phyloP scores from a whole-genome alignment of 1,140 invertebrate genomes.

The Myzus persicae region DNA sequence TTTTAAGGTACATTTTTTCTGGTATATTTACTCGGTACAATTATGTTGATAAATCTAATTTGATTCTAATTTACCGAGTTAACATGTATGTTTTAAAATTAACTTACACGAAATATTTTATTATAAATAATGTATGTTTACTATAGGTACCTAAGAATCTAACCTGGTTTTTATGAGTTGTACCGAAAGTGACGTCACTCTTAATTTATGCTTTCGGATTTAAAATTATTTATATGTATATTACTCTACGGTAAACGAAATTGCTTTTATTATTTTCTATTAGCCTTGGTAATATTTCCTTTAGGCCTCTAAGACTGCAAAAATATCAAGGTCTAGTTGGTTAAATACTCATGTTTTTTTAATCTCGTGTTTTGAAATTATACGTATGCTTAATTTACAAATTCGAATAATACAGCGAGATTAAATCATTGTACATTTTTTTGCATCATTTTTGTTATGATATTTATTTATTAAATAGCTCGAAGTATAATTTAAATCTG shows the following conservation, averaged over 20 bases:
- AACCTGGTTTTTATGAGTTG: neutral
- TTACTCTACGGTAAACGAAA: neutral
- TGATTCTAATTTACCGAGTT: neutral
- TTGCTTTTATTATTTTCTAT: conserved; percentile 39
- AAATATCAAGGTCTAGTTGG: conserved; percentile 4
- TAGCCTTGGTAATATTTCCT: conserved; percentile 32
- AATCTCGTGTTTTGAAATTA: conserved; percentile 6
- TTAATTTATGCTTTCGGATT: conserved; percentile 25
- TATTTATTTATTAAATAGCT: neutral
- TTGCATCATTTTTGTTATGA: neutral
- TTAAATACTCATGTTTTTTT: conserved; percentile 13
- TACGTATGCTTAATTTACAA: neutral
- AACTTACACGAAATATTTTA: neutral
- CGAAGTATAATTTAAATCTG: neutral
- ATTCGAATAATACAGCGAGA: neutral
- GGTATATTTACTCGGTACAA: too few species aligned
- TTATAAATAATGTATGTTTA: neutral
- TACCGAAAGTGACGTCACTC: neutral
- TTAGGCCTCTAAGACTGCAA: neutral
- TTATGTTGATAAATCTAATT: neutral
- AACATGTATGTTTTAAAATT: neutral
- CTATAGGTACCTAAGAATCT: neutral
- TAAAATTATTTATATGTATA: neutral
- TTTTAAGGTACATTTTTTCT: neutral
- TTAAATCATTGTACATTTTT: neutral